Evolutionary conservation across 2,113 vertebrate species (phyloP).

Genomic region (Crotophaga sulcirostris): DNA sequence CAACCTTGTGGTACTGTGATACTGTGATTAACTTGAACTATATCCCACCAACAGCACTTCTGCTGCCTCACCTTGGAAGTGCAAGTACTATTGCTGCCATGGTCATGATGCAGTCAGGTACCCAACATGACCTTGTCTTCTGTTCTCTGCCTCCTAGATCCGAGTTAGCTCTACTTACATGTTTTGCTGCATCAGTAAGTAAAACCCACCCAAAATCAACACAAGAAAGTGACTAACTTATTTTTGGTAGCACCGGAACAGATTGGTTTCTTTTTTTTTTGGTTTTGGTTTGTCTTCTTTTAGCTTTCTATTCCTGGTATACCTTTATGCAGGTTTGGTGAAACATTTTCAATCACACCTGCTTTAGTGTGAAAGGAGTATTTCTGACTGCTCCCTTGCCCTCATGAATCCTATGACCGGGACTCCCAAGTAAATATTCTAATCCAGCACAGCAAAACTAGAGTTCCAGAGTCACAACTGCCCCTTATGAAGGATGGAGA

Average conservation of each 20-base stretch:
- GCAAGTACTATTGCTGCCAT: not conserved
- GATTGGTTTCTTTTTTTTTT: not conserved
- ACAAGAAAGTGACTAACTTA: not conserved
- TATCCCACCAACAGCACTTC: not conserved
- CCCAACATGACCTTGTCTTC: not conserved
- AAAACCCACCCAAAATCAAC: not conserved
- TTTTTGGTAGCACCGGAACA: not conserved
- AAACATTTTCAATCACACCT: not conserved
- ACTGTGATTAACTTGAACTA: not conserved
- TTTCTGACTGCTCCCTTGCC: not conserved
- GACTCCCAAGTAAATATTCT: not conserved
- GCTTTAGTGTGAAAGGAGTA: not conserved
- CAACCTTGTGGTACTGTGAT: too few relatives aligned
- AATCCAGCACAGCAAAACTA: not conserved
- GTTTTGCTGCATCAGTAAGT: not conserved
- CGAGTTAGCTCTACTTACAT: not conserved
- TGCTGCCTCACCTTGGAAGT: not conserved
- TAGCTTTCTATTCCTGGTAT: not conserved
- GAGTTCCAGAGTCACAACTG: not conserved
- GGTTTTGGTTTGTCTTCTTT: not conserved
- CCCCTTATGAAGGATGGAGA: not conserved
- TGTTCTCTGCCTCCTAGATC: not conserved
- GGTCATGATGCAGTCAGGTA: not conserved
- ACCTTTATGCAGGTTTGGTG: not conserved
- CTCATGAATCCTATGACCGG: not conserved